phyloP scores from a whole-genome alignment of 2,113 vertebrate genomes.

The Sardina pilchardus region DNA sequence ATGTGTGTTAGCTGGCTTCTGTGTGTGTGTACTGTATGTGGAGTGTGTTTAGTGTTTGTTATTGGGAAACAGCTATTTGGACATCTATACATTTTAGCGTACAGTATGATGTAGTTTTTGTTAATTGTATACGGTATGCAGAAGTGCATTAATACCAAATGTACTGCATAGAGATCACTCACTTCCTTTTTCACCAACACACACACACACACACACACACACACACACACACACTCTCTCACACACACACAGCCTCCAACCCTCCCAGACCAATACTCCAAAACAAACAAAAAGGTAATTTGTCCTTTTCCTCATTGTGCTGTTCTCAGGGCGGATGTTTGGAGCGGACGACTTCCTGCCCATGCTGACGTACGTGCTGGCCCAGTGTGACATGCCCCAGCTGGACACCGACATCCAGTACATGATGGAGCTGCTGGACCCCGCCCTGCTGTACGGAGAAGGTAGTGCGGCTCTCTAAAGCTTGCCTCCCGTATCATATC shows the following conservation, averaged over 20 bases:
- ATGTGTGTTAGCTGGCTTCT: not conserved
- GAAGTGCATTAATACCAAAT: no score
- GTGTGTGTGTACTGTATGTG: not conserved
- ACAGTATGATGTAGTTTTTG: no score
- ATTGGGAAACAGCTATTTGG: no score
- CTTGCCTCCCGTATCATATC: no score
- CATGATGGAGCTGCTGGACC: conserved; percentile 97
- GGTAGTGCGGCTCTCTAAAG: conserved; percentile 69
- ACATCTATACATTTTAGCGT: no score
- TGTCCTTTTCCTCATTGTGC: not conserved
- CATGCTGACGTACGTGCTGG: conserved; percentile 92
- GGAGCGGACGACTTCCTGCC: conserved; percentile 96
- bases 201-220: not conserved
- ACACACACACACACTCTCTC: conserved; percentile 1
- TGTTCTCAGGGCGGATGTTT: conserved; percentile 85
- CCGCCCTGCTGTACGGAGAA: conserved; percentile 90
- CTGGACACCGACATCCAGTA: conserved; percentile 93
- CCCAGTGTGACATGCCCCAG: conserved; percentile 93
- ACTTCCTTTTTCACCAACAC: not conserved
- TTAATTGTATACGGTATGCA: no score
- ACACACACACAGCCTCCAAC: not conserved
- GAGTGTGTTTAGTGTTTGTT: not conserved
- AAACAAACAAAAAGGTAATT: not conserved
- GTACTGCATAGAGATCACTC: not conserved
- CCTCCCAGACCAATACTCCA: not conserved